Percentiles rank a stretch among this genome's conserved stretches.
Conservation (phyloP, 2,888 invertebrate species). For the Camponotus fellah region DNA sequence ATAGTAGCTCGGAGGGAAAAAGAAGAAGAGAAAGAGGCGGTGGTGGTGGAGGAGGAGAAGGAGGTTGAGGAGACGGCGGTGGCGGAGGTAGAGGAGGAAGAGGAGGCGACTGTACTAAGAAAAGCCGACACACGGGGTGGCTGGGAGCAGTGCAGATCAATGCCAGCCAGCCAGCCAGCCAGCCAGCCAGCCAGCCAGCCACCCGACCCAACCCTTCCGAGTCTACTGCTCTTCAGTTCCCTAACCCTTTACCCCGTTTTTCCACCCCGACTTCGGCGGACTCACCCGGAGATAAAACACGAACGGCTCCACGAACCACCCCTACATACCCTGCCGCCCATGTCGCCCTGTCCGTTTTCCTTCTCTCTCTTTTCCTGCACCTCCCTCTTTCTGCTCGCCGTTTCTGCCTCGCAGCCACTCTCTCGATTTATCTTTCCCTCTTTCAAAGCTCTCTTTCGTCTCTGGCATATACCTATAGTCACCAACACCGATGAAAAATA, state of each 20-base stretch:
- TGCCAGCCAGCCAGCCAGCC: conserved; percentile 70
- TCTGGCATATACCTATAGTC: conserved; percentile 64
- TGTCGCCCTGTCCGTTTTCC: conserved; percentile 48
- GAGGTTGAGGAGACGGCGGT: conserved; percentile 67
- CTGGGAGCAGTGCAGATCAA: conserved; percentile 79
- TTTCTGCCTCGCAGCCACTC: conserved; percentile 47
- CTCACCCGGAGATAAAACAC: conserved; percentile 80
- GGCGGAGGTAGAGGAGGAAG: conserved; percentile 62
- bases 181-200: conserved; percentile 70
- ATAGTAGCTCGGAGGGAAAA: conserved; percentile 73
- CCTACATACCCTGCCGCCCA: conserved; percentile 60
- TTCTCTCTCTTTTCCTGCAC: conserved; percentile 24
- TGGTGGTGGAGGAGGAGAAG: conserved; percentile 69
- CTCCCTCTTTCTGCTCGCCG: conserved; percentile 27
- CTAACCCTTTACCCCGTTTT: conserved; percentile 76
- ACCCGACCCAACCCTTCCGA: conserved; percentile 77
- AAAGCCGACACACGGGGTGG: conserved; percentile 81
- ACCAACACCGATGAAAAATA: conserved; percentile 77
- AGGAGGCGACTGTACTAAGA: conserved; percentile 78
- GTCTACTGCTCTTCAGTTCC: conserved; percentile 77
- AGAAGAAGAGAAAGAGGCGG: conserved; percentile 71
- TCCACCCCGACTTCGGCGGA: conserved; percentile 75
- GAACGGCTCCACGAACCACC: conserved; percentile 74
- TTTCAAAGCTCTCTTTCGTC: conserved; percentile 63
- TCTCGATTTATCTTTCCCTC: conserved; percentile 55